Base-by-base conservation (phyloP, 1,140 invertebrate genomes). In the Rhyzopertha dominica region DNA sequence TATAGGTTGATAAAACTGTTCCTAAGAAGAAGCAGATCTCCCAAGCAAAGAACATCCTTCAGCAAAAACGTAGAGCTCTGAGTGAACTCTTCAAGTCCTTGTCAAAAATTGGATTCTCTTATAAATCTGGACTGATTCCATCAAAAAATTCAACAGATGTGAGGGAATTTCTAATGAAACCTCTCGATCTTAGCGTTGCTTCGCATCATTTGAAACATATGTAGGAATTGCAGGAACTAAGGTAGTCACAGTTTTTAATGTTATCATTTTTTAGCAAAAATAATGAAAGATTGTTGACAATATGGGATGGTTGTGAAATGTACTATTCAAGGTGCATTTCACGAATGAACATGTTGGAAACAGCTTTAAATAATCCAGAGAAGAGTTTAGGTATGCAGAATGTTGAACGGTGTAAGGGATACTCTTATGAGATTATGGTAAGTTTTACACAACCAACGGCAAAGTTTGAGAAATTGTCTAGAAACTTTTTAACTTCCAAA, bases 331-430 rank as follows among this genome's bases (percentile, higher is more conserved):
- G 79, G 53, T 84, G 81, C 31, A 70, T 90, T 7, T 77, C 82
- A 13, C 73, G 84, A 32, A 69, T 82, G 37, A 75, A 82, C 28
- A 70, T 81, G 1, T 71, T 95, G 5, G 74, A 80, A 13, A 72
- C 69, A 31, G 71, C 80, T 12, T 62, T 87, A 54, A 74, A 74
- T 17, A 63, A 73, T 2, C 84, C 85, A 0, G 79, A 85, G 22
- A 78, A 82, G 51, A 90, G 95, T 58, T 66, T 97, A 19, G 87
- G 86, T 7, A 66, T 81, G 1, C 80, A 79, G 25, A 87, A 88
- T 51, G 80, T 90, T 32, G 87, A 94, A 43, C 75, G 90, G 38
- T 86, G 88, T 51, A 81, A 81, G 69, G 94, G 94, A 28, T 92
- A 85, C 62, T 73, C 74, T 22, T 64, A 66, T 3, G 67, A 77